These are phyloP conservation scores for Urophycis tenuis DNA, from an alignment of 2,797 vertebrate species.

Conservation along the genomic window DNA sequence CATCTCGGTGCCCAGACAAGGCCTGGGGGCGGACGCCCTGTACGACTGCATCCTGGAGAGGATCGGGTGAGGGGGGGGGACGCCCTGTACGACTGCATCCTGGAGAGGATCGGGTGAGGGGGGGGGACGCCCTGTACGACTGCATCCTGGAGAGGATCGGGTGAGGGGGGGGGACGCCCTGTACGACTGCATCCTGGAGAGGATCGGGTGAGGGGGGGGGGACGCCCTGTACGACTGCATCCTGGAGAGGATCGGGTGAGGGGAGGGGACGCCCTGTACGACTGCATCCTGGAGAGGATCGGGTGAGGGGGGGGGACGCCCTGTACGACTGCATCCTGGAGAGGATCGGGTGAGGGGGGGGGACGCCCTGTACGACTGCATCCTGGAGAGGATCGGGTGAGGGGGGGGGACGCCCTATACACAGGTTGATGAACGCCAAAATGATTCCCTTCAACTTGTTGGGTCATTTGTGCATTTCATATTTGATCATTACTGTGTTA, in stretches of 20 bases:
- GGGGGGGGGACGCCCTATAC: too few species aligned
- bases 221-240: conserved; percentile 82
- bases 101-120: conserved; percentile 82
- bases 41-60: conserved; percentile 83
- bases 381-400: conserved; percentile 85
- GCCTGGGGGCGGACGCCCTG: conserved; percentile 79
- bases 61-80: too few species aligned
- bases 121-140: conserved; percentile 76
- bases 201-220: conserved; percentile 77
- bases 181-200: conserved; percentile 81
- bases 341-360: too few species aligned
- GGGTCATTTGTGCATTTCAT: too few species aligned
- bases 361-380: conserved; percentile 79
- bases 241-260: conserved; percentile 85
- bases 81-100: too few species aligned
- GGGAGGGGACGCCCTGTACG: conserved; percentile 83
- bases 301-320: conserved; percentile 74
- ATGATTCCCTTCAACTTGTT: background rate
- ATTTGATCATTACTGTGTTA: too few species aligned
- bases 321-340: conserved; percentile 84
- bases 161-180: too few species aligned
- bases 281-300: conserved; percentile 83
- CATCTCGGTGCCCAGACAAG: conserved; percentile 82
- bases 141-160: conserved; percentile 85
- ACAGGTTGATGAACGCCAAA: background rate